These are phyloP conservation scores for Corapipo altera DNA, from an alignment of 2,113 vertebrate genomes.

Conservation along the genomic window DNA sequence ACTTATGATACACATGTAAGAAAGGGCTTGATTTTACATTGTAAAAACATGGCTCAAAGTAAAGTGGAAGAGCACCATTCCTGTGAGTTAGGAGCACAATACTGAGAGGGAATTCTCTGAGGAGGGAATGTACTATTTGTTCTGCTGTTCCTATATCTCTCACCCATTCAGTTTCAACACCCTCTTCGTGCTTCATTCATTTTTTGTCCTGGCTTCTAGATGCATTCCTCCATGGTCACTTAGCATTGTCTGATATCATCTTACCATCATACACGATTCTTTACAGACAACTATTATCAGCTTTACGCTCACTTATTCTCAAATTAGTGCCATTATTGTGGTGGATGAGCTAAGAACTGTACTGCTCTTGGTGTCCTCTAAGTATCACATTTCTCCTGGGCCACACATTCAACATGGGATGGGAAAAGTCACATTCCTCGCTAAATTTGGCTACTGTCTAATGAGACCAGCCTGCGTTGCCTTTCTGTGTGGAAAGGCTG, in stretches of 20 bases:
- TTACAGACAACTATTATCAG: constrained; percentile 51
- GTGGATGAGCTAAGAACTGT: constrained; percentile 31
- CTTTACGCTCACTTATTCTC: constrained; percentile 59
- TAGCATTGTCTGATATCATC: constrained; percentile 21
- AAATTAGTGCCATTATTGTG: constrained; percentile 54
- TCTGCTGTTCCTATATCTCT: not conserved
- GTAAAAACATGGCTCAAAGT: not conserved
- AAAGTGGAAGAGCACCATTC: not conserved
- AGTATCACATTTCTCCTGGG: not conserved
- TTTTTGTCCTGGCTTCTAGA: constrained; percentile 14
- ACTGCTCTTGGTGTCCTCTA: not conserved
- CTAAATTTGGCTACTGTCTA: constrained; percentile 16
- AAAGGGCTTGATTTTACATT: not conserved
- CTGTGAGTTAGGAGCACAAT: not conserved
- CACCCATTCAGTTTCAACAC: constrained; percentile 35
- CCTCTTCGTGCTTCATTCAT: constrained; percentile 23
- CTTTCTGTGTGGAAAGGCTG: not conserved
- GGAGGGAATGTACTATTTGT: not conserved
- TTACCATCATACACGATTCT: constrained; percentile 11
- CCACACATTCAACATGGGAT: not conserved
- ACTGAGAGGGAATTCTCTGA: not conserved
- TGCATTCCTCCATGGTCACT: constrained; percentile 41
- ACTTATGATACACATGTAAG: not conserved
- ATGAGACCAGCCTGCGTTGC: not conserved
- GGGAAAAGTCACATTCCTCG: constrained; percentile 24